These are phyloP conservation scores for Cebuella pygmaea DNA, from an alignment of 2,797 vertebrate genomes.

Conservation along the genomic window DNA sequence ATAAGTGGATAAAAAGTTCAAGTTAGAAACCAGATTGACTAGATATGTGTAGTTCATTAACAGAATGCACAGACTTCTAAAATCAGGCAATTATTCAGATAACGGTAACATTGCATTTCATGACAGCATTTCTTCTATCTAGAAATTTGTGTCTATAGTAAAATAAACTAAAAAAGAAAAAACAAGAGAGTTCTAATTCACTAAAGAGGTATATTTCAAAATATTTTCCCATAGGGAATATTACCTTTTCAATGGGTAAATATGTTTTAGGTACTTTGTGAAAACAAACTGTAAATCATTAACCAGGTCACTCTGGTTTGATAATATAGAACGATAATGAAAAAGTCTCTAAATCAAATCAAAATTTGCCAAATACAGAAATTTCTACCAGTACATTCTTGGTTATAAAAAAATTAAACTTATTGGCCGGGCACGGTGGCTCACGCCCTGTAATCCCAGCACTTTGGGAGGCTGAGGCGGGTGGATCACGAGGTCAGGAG, in stretches of 20 bases:
- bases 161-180: conserved; percentile 3
- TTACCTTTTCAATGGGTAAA: conserved; percentile 2
- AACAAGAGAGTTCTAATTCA: background rate
- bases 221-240: background rate
- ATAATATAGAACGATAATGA: background rate
- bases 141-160: background rate
- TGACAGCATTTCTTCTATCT: background rate
- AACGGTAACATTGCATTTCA: background rate
- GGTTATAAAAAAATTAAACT: background rate
- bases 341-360: background rate
- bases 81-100: background rate
- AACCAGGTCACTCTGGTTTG: background rate
- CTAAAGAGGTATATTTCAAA: background rate
- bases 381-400: background rate
- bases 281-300: background rate
- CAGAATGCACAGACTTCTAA: background rate
- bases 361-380: background rate
- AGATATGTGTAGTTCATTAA: background rate
- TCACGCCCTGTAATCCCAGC: too few species aligned
- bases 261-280: background rate
- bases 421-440: too few species aligned
- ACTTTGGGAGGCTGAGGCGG: too few species aligned
- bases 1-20: background rate
- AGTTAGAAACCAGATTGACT: background rate
- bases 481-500: too few species aligned